Evolutionary conservation across 2,113 vertebrate genomes (phyloP).

Genomic region (Corynorhinus townsendii): DNA sequence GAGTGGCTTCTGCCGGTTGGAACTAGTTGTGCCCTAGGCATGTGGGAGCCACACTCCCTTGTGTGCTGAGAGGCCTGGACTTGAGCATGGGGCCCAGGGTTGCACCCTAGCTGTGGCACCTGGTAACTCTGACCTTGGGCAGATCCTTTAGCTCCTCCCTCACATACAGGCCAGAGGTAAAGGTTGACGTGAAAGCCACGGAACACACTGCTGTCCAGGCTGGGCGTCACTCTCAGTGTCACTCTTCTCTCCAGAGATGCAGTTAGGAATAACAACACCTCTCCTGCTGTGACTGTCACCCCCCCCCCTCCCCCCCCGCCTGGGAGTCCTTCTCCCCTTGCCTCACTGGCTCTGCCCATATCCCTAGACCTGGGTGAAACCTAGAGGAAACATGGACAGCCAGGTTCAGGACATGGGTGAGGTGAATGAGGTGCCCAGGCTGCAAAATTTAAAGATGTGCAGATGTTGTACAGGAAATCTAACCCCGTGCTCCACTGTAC

Average conservation of each 20-base stretch:
- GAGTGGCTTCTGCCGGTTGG: background rate
- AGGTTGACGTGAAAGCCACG: background rate
- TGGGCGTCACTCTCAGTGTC: background rate
- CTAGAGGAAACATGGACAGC: background rate
- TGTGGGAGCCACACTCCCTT: background rate
- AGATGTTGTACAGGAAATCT: background rate
- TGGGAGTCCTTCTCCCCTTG: background rate
- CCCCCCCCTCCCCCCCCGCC: background rate
- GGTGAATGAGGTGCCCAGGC: background rate
- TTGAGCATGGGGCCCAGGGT: background rate
- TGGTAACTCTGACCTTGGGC: background rate
- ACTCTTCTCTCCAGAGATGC: background rate
- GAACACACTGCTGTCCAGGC: background rate
- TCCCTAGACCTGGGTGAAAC: background rate
- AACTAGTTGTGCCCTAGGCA: accelerated
- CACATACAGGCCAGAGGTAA: background rate
- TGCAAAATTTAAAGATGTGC: background rate
- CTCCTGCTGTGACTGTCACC: background rate
- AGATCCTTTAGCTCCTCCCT: background rate
- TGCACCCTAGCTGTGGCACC: background rate
- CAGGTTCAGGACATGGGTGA: background rate
- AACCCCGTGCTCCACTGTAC: background rate
- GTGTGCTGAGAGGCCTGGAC: background rate
- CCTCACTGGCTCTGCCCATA: background rate
- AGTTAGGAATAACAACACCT: background rate